Percentiles rank a stretch among this genome's conserved stretches.
These are phyloP conservation scores for Ondatra zibethicus DNA, from an alignment of 2,113 vertebrate genomes.

Conservation along the genomic window DNA sequence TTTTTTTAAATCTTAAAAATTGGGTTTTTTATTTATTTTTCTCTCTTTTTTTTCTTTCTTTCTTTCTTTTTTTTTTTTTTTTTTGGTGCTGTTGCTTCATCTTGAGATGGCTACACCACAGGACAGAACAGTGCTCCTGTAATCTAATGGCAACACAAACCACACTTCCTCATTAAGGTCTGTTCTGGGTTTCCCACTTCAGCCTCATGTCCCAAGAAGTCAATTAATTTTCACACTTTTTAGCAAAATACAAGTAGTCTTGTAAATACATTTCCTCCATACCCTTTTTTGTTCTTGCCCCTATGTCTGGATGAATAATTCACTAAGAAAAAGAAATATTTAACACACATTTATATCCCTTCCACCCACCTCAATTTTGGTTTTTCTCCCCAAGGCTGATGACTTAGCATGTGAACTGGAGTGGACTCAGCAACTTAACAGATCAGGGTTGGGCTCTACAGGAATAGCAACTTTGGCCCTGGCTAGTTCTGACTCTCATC, in stretches of 20 bases:
- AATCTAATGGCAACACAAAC: slow-evolving; percentile 47
- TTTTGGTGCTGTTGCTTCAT: slow-evolving; percentile 88
- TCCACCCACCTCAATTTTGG: slow-evolving; percentile 64
- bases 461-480: slow-evolving; percentile 18
- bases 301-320: too few relatives aligned
- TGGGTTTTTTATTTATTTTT: slow-evolving; percentile 52
- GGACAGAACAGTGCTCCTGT: slow-evolving; percentile 81
- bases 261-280: slow-evolving; percentile 59
- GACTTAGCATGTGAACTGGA: background rate
- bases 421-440: background rate
- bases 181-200: slow-evolving; percentile 35
- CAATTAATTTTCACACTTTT: slow-evolving; percentile 62
- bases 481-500: background rate
- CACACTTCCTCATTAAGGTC: slow-evolving; percentile 4
- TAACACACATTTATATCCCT: slow-evolving; percentile 69
- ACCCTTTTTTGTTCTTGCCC: background rate
- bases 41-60: slow-evolving; percentile 52
- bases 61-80: slow-evolving; percentile 62
- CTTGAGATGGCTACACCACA: slow-evolving; percentile 91
- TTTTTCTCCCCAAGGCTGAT: slow-evolving; percentile 41
- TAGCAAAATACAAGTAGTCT: slow-evolving; percentile 69
- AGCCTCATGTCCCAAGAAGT: slow-evolving; percentile 27
- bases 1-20: slow-evolving; percentile 80
- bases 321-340: slow-evolving; percentile 59
- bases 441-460: background rate